Evolutionary conservation across 2,113 vertebrate genomes (phyloP).

Genomic region (Pomatostomus ruficeps): DNA sequence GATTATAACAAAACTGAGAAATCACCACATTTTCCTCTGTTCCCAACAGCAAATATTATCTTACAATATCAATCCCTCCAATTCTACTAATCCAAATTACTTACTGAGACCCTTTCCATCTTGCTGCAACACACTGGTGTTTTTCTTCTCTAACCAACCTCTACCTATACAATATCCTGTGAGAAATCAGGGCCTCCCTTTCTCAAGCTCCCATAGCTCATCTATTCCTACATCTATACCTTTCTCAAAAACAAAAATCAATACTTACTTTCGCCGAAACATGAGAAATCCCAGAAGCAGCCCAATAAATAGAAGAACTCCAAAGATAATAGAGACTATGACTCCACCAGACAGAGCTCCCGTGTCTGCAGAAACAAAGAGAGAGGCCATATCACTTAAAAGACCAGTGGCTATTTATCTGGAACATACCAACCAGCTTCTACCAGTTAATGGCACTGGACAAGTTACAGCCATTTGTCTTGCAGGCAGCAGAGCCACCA

Average conservation of each 20-base stretch:
- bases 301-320: slow-evolving; percentile 61
- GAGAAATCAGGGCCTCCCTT: background rate
- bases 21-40: background rate
- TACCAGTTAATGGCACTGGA: background rate
- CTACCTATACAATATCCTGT: background rate
- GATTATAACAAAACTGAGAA: background rate
- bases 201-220: background rate
- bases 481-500: background rate
- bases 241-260: background rate
- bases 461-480: background rate
- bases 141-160: background rate
- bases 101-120: background rate
- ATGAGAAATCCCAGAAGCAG: slow-evolving; percentile 57
- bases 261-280: slow-evolving; percentile 61
- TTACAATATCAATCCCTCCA: background rate
- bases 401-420: background rate
- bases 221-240: background rate
- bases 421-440: background rate
- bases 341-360: slow-evolving; percentile 67
- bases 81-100: background rate
- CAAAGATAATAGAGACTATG: slow-evolving; percentile 66
- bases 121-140: background rate
- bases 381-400: background rate
- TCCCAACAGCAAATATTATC: background rate
- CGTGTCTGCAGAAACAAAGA: slow-evolving; percentile 34